Evolutionary conservation across 1,140 invertebrate genomes (phyloP).

Genomic region (Eueides isabella): DNA sequence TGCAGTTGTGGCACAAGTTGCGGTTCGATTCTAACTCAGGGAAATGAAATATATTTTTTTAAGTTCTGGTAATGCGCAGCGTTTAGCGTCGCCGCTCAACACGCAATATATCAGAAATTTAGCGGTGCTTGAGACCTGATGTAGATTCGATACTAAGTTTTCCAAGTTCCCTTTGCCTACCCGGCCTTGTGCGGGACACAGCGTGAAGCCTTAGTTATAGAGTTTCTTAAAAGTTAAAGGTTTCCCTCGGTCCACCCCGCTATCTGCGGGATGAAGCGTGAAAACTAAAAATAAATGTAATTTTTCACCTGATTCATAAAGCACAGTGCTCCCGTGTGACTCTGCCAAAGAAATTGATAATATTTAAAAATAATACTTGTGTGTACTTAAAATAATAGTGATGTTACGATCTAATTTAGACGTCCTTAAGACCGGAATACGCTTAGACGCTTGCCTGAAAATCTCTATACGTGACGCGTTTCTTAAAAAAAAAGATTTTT

Average conservation of each 20-base stretch:
- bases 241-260: too few relatives aligned
- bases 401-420: constrained; percentile 12
- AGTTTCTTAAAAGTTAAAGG: too few relatives aligned
- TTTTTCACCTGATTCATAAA: not conserved
- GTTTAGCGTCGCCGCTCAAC: not conserved
- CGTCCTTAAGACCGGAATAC: not conserved
- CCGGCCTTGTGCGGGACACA: not conserved
- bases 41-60: not conserved
- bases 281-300: not conserved
- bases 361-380: constrained; percentile 21
- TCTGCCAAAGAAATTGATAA: constrained; percentile 20
- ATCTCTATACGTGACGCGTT: not conserved
- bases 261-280: too few relatives aligned
- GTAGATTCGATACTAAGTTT: not conserved
- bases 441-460: not conserved
- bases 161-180: not conserved
- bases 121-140: not conserved
- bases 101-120: not conserved
- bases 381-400: constrained; percentile 20
- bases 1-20: too few relatives aligned
- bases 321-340: not conserved
- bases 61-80: not conserved
- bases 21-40: too few relatives aligned
- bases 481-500: too few relatives aligned
- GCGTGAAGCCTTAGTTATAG: not conserved